Base-by-base conservation (phyloP, 2,888 invertebrate species). In the Xestia ashworthii region DNA sequence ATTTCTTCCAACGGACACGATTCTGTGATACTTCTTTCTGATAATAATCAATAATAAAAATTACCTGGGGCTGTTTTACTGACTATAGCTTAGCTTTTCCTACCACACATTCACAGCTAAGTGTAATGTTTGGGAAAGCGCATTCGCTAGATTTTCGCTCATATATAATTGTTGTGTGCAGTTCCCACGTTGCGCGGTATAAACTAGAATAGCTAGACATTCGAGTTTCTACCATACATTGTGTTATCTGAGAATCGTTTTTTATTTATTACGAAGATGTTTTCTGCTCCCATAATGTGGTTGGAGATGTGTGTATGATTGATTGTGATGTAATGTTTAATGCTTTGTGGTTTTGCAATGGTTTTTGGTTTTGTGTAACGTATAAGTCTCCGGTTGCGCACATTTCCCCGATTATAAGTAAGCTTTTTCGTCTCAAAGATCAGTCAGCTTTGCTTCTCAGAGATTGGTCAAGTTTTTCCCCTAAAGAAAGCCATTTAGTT, bases 141-240 rank as follows among this genome's bases (percentile, higher is more conserved):
- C 80, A 80, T 71, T 77, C 74, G 73, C 68, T 75, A 83, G 72
- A 82, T 88, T 83, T 87, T 82, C 85, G 79, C 81, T 81, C 76
- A 87, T 82, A 88, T 85, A 69, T 84, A 86, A 88, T 89, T 84
- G 82, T 84, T 82, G 72, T 67, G 38, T 80, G 64, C 71, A 76
- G 84, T 90, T 90, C 90, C 86, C 90, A 90, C 90, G 90, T 70
- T 44, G n/a, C 22, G 55, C 46, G n/a, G 71, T 83, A 83, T 83
- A 80, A 81, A 82, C 86, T 89, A 85, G 86, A 76, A 78, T 84
- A 76, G 74, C 80, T 68, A 83, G 76, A 77, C 78, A 65, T 32
- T 67, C 65, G 64, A 81, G 82, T 85, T 85, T 85, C 85, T 88
- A 88, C 38, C 80, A 65, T n/a, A 84, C 79, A 87, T 84, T 87